Percentiles rank a stretch among this genome's conserved stretches.
These are phyloP conservation scores for Prunella himalayana DNA, from an alignment of 2,113 vertebrate genomes.

Conservation along the genomic window DNA sequence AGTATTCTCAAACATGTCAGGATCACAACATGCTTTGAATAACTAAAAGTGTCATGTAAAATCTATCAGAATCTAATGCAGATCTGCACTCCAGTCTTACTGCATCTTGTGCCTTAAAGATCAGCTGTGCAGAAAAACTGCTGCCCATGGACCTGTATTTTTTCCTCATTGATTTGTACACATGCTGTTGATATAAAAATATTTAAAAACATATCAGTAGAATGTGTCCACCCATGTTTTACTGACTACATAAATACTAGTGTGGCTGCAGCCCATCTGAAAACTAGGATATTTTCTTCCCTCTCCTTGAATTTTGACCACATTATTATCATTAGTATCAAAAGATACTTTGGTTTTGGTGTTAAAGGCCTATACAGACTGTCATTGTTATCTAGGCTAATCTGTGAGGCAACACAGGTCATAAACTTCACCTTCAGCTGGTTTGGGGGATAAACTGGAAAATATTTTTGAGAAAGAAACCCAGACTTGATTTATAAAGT, in stretches of 20 bases:
- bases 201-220: neutral
- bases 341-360: neutral
- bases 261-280: neutral
- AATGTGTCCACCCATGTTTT: neutral
- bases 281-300: neutral
- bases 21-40: constrained; percentile 46
- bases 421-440: neutral
- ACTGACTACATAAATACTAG: neutral
- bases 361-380: neutral
- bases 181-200: neutral
- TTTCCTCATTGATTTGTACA: neutral
- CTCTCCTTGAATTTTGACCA: neutral
- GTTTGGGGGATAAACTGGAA: neutral
- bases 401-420: neutral
- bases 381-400: neutral
- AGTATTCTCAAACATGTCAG: constrained; percentile 23
- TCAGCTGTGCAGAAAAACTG: neutral
- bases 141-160: neutral
- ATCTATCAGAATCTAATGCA: neutral
- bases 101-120: neutral
- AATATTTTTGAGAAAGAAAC: neutral
- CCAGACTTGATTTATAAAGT: neutral
- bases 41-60: constrained; percentile 2
- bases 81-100: neutral
- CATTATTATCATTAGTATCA: neutral